Evolutionary conservation across 2,888 invertebrate species (phyloP), one percentile per base, ranked within the genome.

Genomic region (Tachina grossa): DNA sequence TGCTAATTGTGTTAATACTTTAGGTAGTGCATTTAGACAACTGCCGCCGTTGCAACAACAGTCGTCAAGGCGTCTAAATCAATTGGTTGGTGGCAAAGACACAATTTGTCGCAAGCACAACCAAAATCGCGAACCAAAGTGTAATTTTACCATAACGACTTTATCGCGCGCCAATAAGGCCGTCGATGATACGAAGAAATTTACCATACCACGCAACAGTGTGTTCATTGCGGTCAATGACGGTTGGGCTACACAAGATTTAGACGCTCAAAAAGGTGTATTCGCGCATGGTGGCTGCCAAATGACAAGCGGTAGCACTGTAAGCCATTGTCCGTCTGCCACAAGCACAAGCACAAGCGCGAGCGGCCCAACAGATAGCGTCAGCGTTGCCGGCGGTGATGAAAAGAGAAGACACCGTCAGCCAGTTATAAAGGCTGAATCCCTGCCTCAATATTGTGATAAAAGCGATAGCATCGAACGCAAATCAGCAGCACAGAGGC

Each of bases 211-310:
- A 61, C 90, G 92, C 13, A 94, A 94, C 68, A 94, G 95, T 41
- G 94, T 95, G 13, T 94, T 95, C 92, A 94, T 95, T 87, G 95
- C 95, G 1, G 95, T 95, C 1, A 94, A 94, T n/a, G 95, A 95
- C 88, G 76, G 83, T 66, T 95, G 95, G 95, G 94, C 94, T 31
- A 91, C 91, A 10, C 87, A 87, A 65, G 92, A 88, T 68, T 86
- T 66, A 68, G 87, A 87, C 11, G 69, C 81, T 39, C 75, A 78
- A 75, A 82, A 69, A 81, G 81, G 16, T 66, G 76, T 39, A 51
- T 79, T 53, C 66, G 31, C 31, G 31, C 31, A 31, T 31, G 84
- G 22, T 51, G 86, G 83, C 59, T 82, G 19, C 72, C 84, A 84
- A 1, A 74, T 51, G 68, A 51, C 61, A 81, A 80, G 63, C 79